These are phyloP conservation scores for Myoxocephalus aenaeus DNA, from an alignment of 2,797 vertebrate species.

Conservation along the genomic window DNA sequence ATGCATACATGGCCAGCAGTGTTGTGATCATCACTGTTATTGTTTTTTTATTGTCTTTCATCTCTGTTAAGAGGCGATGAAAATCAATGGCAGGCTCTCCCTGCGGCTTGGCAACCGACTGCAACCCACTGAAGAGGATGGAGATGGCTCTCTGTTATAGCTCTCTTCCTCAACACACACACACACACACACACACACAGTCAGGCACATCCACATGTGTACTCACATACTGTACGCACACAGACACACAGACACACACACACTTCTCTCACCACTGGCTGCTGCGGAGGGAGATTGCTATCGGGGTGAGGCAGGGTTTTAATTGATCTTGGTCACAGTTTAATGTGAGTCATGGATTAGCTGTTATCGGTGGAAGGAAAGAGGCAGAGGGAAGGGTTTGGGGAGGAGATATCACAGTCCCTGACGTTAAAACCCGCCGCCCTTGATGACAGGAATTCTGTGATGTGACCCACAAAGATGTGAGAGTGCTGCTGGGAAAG, in stretches of 20 bases:
- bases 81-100: constrained; percentile 82
- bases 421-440: constrained; percentile 81
- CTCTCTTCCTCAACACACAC: constrained; percentile 44
- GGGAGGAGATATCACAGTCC: constrained; percentile 80
- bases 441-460: constrained; percentile 84
- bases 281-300: constrained; percentile 81
- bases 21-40: constrained; percentile 82
- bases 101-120: constrained; percentile 74
- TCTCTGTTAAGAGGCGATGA: constrained; percentile 80
- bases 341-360: constrained; percentile 86
- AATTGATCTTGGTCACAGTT: constrained; percentile 89
- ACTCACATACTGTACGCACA: constrained; percentile 17
- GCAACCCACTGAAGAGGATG: constrained; percentile 66
- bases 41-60: constrained; percentile 86
- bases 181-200: constrained; percentile 30
- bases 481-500: constrained; percentile 73
- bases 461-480: constrained; percentile 80
- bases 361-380: constrained; percentile 80
- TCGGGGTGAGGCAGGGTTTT: constrained; percentile 81
- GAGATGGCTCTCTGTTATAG: constrained; percentile 62
- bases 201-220: constrained; percentile 3
- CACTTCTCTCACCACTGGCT: constrained; percentile 70
- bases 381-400: constrained; percentile 76
- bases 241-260: constrained; percentile 42
- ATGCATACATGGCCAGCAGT: constrained; percentile 73